A percentile compares a stretch with the other conserved stretches of the same genome.
Evolutionary conservation across 2,113 vertebrate species (phyloP).

Genomic region (Vulpes vulpes): DNA sequence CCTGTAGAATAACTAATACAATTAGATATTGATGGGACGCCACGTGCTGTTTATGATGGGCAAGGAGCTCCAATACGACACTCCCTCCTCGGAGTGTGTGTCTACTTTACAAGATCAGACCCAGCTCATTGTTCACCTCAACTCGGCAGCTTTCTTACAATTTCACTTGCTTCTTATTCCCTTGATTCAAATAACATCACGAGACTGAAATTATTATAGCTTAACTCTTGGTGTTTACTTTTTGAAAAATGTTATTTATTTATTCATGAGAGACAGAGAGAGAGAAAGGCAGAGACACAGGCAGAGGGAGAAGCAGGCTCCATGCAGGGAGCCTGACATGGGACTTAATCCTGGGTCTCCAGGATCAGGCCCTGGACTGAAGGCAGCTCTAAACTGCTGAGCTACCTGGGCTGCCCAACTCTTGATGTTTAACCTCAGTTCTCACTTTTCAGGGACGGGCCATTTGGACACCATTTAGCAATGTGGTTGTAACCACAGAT

Average conservation of each 20-base stretch:
- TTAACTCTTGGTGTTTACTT: too few relatives aligned
- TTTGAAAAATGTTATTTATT: too few relatives aligned
- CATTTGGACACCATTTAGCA: fast-evolving
- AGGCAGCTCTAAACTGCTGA: too few relatives aligned
- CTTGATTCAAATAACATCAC: background rate
- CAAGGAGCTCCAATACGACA: slow-evolving; percentile 63
- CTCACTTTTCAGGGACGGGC: too few relatives aligned
- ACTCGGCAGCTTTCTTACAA: background rate
- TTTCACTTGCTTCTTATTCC: background rate
- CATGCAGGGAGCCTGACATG: too few relatives aligned
- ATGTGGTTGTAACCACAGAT: fast-evolving
- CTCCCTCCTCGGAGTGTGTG: slow-evolving; percentile 33
- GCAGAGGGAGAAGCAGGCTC: too few relatives aligned
- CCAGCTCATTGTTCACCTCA: too few relatives aligned
- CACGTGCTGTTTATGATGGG: slow-evolving; percentile 81
- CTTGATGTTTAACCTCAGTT: fast-evolving
- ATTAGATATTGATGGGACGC: slow-evolving; percentile 85
- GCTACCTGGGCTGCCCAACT: too few relatives aligned
- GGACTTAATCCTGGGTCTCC: too few relatives aligned
- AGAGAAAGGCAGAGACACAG: too few relatives aligned
- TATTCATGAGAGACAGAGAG: too few relatives aligned
- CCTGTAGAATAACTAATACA: slow-evolving; percentile 85
- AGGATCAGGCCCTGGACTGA: too few relatives aligned
- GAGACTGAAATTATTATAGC: background rate
- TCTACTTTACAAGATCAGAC: background rate